Evolutionary conservation across 2,888 invertebrate genomes (phyloP).

Genomic region (Dasypolia templi): DNA sequence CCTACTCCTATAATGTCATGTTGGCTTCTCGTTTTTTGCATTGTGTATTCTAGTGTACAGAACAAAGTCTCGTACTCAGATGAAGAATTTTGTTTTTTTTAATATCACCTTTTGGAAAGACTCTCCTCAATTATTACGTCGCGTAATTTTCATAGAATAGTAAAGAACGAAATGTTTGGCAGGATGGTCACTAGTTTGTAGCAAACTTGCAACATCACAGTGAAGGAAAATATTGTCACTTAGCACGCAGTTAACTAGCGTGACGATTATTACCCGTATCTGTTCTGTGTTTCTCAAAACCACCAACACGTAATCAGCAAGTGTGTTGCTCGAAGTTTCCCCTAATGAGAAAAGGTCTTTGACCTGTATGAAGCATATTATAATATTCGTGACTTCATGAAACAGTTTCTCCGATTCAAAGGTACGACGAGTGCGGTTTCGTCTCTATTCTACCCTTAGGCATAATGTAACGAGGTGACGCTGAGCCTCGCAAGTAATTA

Average conservation of each 20-base stretch:
- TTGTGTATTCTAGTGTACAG: no score
- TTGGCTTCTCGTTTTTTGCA: no score
- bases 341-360: background rate
- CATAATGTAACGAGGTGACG: slow-evolving; percentile 30
- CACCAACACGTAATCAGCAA: background rate
- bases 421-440: slow-evolving; percentile 24
- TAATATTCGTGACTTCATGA: slow-evolving; percentile 19
- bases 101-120: no score
- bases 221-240: no score
- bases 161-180: background rate
- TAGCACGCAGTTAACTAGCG: no score
- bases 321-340: no score
- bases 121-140: no score
- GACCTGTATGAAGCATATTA: slow-evolving; percentile 5
- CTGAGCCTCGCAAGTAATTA: slow-evolving; percentile 33
- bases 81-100: no score
- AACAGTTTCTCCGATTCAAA: slow-evolving; percentile 23
- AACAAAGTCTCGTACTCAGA: no score
- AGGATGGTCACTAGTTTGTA: no score
- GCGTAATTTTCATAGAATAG: background rate
- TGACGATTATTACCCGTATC: background rate
- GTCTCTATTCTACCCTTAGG: slow-evolving; percentile 41
- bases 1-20: no score
- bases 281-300: background rate
- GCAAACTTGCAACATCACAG: no score